A percentile compares a stretch with the other conserved stretches of the same genome.
phyloP scores from a whole-genome alignment of 1,140 invertebrate species.

The Coboldia fuscipes region DNA sequence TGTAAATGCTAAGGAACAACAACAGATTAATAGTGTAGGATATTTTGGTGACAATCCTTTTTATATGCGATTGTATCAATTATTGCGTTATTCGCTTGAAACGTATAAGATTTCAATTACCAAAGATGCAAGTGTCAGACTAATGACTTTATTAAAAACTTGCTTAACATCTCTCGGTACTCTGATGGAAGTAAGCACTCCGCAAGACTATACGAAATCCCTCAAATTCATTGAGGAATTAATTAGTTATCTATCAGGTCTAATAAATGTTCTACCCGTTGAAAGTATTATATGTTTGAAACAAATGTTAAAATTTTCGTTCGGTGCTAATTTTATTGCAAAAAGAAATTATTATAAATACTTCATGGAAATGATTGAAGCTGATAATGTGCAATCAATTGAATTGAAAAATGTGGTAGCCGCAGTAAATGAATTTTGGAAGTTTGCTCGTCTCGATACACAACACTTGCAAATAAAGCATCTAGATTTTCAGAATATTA shows the following conservation, averaged over 20 bases:
- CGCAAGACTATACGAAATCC: not conserved
- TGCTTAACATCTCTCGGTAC: conserved; percentile 14
- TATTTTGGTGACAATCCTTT: conserved; percentile 41
- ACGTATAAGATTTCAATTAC: conserved; percentile 62
- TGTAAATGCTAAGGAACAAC: conserved; percentile 8
- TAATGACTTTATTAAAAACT: conserved; percentile 35
- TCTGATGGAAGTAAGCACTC: conserved; percentile 10
- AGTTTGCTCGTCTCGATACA: not conserved
- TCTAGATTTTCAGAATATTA: conserved; percentile 24
- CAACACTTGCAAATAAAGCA: not conserved
- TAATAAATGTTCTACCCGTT: conserved; percentile 43
- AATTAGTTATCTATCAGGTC: conserved; percentile 43
- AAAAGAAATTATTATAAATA: conserved; percentile 9
- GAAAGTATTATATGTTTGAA: conserved; percentile 52
- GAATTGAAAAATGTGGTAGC: not conserved
- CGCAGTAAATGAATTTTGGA: not conserved
- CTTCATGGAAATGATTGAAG: conserved; percentile 16
- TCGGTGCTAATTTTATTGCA: conserved; percentile 46
- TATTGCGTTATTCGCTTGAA: conserved; percentile 43
- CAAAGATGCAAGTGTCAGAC: conserved; percentile 35
- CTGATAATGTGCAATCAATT: conserved; percentile 7
- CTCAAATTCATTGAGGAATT: conserved; percentile 49
- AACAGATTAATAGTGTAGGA: conserved; percentile 23
- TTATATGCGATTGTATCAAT: conserved; percentile 54
- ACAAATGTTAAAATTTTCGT: conserved; percentile 59